Conservation (phyloP, 2,888 invertebrate species). For the Amiota communis region DNA sequence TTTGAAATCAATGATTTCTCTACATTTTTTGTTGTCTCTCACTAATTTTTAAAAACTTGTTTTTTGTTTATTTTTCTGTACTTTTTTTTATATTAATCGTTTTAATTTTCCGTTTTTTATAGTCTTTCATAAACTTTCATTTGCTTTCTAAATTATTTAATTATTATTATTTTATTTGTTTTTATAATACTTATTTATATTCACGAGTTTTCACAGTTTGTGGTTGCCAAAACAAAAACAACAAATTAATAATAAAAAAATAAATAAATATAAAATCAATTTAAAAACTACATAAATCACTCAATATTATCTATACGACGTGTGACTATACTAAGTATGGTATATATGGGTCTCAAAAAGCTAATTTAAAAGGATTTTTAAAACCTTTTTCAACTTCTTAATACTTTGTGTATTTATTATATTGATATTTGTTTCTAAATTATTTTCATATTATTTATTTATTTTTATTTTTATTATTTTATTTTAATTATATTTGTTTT, state of each 20-base stretch:
- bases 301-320: neutral
- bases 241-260: conserved; percentile 5
- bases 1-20: neutral
- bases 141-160: conserved; percentile 32
- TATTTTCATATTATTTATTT: too few species aligned
- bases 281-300: neutral
- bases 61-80: too few species aligned
- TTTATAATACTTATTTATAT: conserved; percentile 28
- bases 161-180: conserved; percentile 40
- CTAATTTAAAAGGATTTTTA: too few species aligned
- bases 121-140: conserved; percentile 34
- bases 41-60: too few species aligned
- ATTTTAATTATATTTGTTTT: neutral
- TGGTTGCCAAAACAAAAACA: conserved; percentile 37
- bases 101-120: conserved; percentile 13
- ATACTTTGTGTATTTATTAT: too few species aligned
- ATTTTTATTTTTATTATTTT: neutral
- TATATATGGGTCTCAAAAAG: neutral
- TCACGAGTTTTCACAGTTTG: conserved; percentile 62
- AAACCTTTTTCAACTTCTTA: too few species aligned
- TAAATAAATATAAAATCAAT: neutral
- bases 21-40: too few species aligned
- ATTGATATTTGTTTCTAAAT: too few species aligned
- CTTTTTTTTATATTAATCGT: neutral
- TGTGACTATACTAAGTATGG: neutral